Conservation (phyloP, 1,140 invertebrate genomes). For the Ceratina calcarata region DNA sequence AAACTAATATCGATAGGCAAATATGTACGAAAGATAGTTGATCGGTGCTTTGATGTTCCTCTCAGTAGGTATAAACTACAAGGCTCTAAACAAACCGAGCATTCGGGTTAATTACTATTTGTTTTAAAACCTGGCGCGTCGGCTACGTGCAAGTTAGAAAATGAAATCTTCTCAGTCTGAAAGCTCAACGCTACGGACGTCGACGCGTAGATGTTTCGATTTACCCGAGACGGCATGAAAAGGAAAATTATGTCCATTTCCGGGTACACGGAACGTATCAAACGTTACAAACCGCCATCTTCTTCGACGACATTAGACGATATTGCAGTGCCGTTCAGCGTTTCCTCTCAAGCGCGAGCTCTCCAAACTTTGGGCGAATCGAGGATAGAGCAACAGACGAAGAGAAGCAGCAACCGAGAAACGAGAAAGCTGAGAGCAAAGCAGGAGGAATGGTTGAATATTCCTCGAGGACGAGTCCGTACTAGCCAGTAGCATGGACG, state of each 20-base stretch:
- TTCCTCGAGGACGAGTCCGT: conserved; percentile 69
- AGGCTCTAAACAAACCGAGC: conserved; percentile 12
- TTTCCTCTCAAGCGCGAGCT: conserved; percentile 68
- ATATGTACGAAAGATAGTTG: conserved; percentile 29
- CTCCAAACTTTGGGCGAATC: conserved; percentile 71
- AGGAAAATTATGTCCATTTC: conserved; percentile 42
- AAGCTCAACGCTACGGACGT: background rate
- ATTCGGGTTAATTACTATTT: conserved; percentile 33
- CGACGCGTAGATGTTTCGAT: background rate
- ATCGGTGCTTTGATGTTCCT: conserved; percentile 35
- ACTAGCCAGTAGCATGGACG: conserved; percentile 53
- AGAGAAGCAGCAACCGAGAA: conserved; percentile 56
- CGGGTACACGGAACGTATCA: conserved; percentile 55
- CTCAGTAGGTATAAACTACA: conserved; percentile 7
- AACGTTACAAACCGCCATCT: conserved; percentile 68
- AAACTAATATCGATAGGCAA: conserved; percentile 27
- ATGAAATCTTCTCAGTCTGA: background rate
- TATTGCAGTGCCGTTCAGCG: conserved; percentile 71
- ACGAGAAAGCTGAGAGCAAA: conserved; percentile 62
- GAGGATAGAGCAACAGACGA: conserved; percentile 62
- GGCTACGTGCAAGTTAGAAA: background rate
- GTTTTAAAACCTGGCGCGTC: background rate
- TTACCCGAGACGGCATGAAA: conserved; percentile 11
- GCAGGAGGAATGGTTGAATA: conserved; percentile 70
- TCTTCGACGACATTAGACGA: conserved; percentile 71